Evolutionary conservation across 2,113 vertebrate species (phyloP).

Genomic region (Chlamydotis undulata): DNA sequence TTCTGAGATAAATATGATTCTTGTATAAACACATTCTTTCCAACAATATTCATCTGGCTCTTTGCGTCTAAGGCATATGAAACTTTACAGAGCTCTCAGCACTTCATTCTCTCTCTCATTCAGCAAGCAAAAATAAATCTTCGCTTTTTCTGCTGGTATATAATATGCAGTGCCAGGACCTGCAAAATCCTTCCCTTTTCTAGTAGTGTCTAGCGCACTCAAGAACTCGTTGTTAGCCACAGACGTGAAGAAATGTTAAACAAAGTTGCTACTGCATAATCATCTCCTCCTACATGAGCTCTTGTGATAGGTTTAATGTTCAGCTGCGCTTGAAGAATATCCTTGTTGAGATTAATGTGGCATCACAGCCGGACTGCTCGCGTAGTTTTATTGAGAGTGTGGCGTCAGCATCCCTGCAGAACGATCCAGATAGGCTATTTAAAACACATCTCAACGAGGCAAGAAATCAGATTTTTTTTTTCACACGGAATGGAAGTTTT

Average conservation of each 20-base stretch:
- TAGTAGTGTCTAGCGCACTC: slow-evolving; percentile 66
- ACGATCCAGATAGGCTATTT: neutral
- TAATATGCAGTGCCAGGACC: slow-evolving; percentile 61
- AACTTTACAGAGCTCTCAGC: slow-evolving; percentile 60
- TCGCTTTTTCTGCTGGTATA: slow-evolving; percentile 41
- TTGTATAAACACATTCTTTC: slow-evolving; percentile 75
- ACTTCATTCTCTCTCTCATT: slow-evolving; percentile 64
- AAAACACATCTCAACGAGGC: neutral
- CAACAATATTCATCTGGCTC: slow-evolving; percentile 66
- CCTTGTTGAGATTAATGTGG: neutral
- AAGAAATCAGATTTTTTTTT: slow-evolving; percentile 4
- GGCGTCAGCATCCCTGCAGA: slow-evolving; percentile 7
- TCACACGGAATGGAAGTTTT: neutral
- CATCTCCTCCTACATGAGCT: neutral
- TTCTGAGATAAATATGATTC: slow-evolving; percentile 50
- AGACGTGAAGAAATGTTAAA: slow-evolving; percentile 51
- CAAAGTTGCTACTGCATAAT: slow-evolving; percentile 41
- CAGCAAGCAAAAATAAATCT: slow-evolving; percentile 74
- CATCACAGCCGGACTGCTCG: neutral
- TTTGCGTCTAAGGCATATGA: slow-evolving; percentile 30
- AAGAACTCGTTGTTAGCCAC: neutral
- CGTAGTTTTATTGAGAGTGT: neutral
- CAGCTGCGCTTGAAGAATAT: slow-evolving; percentile 13
- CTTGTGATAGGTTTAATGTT: neutral
- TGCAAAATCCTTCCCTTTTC: slow-evolving; percentile 79